Base-by-base conservation (phyloP, 1,140 invertebrate genomes). In the Scaptodrosophila lebanonensis region DNA sequence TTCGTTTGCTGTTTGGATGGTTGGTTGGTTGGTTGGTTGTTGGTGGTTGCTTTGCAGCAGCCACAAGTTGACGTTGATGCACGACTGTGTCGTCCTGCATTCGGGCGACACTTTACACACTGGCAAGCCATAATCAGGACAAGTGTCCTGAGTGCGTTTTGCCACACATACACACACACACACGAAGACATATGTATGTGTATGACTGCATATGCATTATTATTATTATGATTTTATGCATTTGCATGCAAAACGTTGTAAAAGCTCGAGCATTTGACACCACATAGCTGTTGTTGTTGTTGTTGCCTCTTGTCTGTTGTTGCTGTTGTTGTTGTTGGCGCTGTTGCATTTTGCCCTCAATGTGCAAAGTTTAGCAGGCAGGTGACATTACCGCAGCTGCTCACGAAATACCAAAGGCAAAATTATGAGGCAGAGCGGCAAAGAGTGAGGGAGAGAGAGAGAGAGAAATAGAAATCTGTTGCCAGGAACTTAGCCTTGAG, bases 81-180 rank as follows among this genome's bases (percentile, higher is more conserved):
- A n/a, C n/a, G n/a, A n/a, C 39, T 48, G 52, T 53, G 15, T 18
- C 7, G 16, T 12, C 9, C 11, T 3, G 2, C 20, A 32, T 15
- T 48, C 18, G 52, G 60, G 29, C 56, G 30, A 35, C 52, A 53
- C 66, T 65, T 66, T 58, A 66, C 35, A 48, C 52, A 45, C 53
- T 64, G 50, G 57, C 51, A 70, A 51, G 65, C 52, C 56, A 82
- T 82, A 79, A 82, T 79, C 75, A 79, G 75, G 75, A 79, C 75
- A 79, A 82, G 75, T 70, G 52, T 82, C 75, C 75, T 75, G 73
- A 52, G 51, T 50, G 63, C 45, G n/a, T 51, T 47, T 38, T 27
- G 13, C 43, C 6, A 36, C 45, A 22, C 36, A 27, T 58, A 53
- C 29, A 36, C 22, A 25, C 22, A 25, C 22, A 25, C 22, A 25